Evolutionary conservation across 2,888 invertebrate species (phyloP), one percentile per base, ranked within the genome.

Genomic region (Nomada flava): DNA sequence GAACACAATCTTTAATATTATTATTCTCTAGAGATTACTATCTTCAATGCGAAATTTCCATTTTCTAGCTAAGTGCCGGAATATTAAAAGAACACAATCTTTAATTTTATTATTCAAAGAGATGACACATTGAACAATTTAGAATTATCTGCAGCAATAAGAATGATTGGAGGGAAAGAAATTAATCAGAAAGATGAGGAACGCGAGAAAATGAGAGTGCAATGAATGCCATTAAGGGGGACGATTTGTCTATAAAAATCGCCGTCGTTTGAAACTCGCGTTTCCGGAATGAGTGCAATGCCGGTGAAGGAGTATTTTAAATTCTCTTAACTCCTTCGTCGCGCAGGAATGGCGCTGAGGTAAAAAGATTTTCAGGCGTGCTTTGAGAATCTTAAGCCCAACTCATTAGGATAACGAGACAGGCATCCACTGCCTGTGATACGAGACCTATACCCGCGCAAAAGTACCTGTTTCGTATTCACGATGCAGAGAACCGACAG

Each of bases 381-480:
- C 85, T 80, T 80, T 70, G 76, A 80, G 82, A 84, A 84, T 79
- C 79, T 82, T 84, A 82, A 85, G 79, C 65, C 82, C 72, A 75
- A 85, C 85, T 85, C 85, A 85, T 85, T 85, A 84, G 85, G 79
- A 84, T 85, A 85, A 85, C 84, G 85, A 86, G 85, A 80, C 76
- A 76, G 82, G 82, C 73, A 76, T 85, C 73, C 77, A 75, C 55
- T 79, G 73, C 63, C 77, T 76, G 68, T 71, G 83, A 71, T 74
- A 73, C 84, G 62, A 67, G 71, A 57, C 74, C 75, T 68, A 65
- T 73, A 75, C 67, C 53, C 63, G 69, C 55, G 75, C 72, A 62
- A 72, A 55, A 62, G 57, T 64, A 70, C 36, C 77, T 76, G 59
- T 67, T 83, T 81, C 77, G 81, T 83, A 83, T 81, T 81, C 83